phyloP scores from a whole-genome alignment of 2,888 invertebrate species.

The Drosophila paracracens region DNA sequence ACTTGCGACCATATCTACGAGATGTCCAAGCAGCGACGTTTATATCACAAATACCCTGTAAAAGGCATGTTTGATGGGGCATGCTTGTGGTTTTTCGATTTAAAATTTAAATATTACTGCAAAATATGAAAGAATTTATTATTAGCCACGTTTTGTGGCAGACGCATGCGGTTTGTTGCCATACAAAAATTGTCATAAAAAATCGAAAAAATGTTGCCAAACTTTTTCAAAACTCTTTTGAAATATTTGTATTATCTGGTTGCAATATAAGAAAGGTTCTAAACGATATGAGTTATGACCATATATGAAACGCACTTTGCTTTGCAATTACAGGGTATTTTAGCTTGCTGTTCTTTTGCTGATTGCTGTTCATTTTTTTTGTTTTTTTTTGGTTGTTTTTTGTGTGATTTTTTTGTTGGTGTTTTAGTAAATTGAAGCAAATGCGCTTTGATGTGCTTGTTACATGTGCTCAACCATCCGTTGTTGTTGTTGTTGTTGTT shows the following conservation, averaged over 20 bases:
- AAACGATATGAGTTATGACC: not conserved
- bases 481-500: slow-evolving; percentile 7
- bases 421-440: slow-evolving; percentile 84
- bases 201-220: not conserved
- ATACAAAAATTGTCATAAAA: not conserved
- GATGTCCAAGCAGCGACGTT: slow-evolving; percentile 30
- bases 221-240: not conserved
- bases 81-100: not conserved
- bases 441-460: slow-evolving; percentile 82
- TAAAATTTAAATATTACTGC: not conserved
- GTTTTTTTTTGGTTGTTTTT: slow-evolving; percentile 27
- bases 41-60: slow-evolving; percentile 45
- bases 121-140: not conserved
- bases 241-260: not conserved
- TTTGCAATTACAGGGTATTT: slow-evolving; percentile 19
- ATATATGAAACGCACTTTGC: not conserved
- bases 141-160: no score
- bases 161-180: not conserved
- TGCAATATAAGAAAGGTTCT: not conserved
- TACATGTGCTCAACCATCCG: slow-evolving; percentile 64
- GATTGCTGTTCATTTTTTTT: not conserved
- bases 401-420: slow-evolving; percentile 47
- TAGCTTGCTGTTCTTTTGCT: not conserved
- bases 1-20: slow-evolving; percentile 36
- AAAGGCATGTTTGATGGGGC: not conserved